Percentiles rank a stretch among this genome's conserved stretches.
Conservation (phyloP, 1,140 invertebrate species). For the Temnothorax longispinosus region DNA sequence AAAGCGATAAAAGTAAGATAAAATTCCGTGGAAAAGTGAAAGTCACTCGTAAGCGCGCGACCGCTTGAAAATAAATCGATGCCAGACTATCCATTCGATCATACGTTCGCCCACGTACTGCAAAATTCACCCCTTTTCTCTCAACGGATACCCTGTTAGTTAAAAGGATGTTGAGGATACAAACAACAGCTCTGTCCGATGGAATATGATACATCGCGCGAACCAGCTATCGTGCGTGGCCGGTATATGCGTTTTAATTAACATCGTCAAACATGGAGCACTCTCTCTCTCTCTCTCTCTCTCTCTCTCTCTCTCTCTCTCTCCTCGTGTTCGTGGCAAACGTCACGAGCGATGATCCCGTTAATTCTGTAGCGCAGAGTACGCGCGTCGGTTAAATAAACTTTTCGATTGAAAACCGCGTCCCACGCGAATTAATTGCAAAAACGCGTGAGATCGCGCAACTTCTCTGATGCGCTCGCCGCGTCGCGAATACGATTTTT, state of each 20-base stretch:
- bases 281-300: neutral
- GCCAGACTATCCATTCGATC: constrained; percentile 3
- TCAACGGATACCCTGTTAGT: constrained; percentile 10
- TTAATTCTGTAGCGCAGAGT: constrained; percentile 8
- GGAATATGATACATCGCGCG: constrained; percentile 46
- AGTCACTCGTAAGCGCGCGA: constrained; percentile 1
- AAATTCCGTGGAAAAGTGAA: constrained; percentile 32
- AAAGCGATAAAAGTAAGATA: constrained; percentile 19
- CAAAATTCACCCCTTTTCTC: constrained; percentile 7
- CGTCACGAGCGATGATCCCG: constrained; percentile 19
- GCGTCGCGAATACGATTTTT: constrained; percentile 16
- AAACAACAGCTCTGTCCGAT: constrained; percentile 24
- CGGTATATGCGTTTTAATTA: constrained; percentile 50
- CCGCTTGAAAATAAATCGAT: constrained; percentile 46
- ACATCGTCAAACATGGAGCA: constrained; percentile 28
- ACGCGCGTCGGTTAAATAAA: constrained; percentile 29
- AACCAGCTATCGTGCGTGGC: neutral
- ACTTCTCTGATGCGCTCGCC: neutral
- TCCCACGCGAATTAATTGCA: constrained; percentile 40
- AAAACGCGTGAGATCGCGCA: constrained; percentile 4
- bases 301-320: neutral
- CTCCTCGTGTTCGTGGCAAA: neutral
- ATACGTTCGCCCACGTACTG: neutral
- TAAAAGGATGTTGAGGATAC: constrained; percentile 19
- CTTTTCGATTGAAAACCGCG: constrained; percentile 37